Base-by-base conservation (phyloP, 2,113 vertebrate species). In the Saguinus midas region DNA sequence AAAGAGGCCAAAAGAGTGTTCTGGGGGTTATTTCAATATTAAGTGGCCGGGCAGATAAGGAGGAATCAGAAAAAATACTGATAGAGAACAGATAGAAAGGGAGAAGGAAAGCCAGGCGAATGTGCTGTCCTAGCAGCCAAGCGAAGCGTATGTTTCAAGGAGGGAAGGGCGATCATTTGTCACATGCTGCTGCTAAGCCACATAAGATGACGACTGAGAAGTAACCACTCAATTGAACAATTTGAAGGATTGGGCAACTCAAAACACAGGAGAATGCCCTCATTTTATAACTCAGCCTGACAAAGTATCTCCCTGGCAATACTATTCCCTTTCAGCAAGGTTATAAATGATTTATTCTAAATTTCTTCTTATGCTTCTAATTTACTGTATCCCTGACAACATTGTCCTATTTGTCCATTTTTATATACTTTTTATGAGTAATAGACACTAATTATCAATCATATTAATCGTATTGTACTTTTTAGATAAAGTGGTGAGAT, bases 401-500 rank as follows among this genome's bases (percentile, higher is more conserved):
- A 92, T 32, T 92, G 17, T 68, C 57, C 10, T 75, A 6, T 43
- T 92, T 94, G 29, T 81, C 61, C 89, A 25, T 17, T 96, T 87
- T 96, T 94, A 43, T 9, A 70, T 57, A 89, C 10, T 72, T n/a
- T 90, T 93, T 76, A 89, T 83, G 16, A 92, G 91, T 80, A 87
- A 64, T 16, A 90, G 16, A 72, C 72, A 45, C 1, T 87, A 84
- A 52, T 87, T 96, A 80, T 90, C 90, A 83, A 70, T 90, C 27
- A 61, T 61, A 87, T 61, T 80, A 64, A 40, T n/a, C 8, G 66
- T 90, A 87, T 32, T 89, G 23, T 1, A 87, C 18, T 16, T 96
- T 96, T 95, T 91, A 88, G 72, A 95, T 81, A 87, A 94, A 89
- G 61, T 80, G 68, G 21, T 70, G 10, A 87, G 21, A 94, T 82